Evolutionary conservation across 1,140 invertebrate species (phyloP), one percentile per base, ranked within the genome.

Genomic region (Trialeurodes vaporariorum): DNA sequence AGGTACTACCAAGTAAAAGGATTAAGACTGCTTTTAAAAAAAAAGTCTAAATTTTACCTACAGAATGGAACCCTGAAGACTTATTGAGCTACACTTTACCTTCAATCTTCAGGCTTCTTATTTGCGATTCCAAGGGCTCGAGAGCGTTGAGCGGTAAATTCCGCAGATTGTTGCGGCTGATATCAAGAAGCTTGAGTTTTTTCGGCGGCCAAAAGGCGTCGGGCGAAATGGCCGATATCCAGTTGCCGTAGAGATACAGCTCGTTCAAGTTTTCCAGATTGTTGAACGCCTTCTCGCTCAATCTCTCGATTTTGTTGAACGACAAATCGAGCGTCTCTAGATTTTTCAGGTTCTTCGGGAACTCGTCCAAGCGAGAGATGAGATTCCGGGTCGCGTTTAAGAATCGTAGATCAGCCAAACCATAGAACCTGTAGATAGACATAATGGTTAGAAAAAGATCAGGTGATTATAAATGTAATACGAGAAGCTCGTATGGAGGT

Each of bases 351-450:
- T 94, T 90, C 0, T 80, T 73, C 2, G 91, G 88, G 75, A 95
- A 93, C 70, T 91, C 87, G 76, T 92, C 90, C 1, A 95, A 78
- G 71, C 92, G 89, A 73, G 87, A 87, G 9, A 96, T 79, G 34
- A 82, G 83, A 76, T 96, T 96, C 70, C 87, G 84, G 1, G 92
- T 92, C 11, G 94, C 80, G 80, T 95, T 95, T 1, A 95, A 79
- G 25, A 86, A 75, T 60, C 87, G 78, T 34, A 93, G 79, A 66
- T 86, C 82, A 69, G 83, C 82, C 59, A 95, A 78, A 2, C 92
- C 92, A 74, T 88, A 86, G 11, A 95, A 79, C 65, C n/a, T n/a
- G n/a, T n/a, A n/a, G n/a, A n/a, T n/a, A n/a, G n/a, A n/a, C n/a
- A n/a, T n/a, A n/a, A n/a, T n/a, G n/a, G n/a, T n/a, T n/a, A n/a